Percentiles rank a stretch among this genome's conserved stretches.
These are phyloP conservation scores for Simalia tracyae DNA, from an alignment of 2,797 vertebrate genomes.

Conservation along the genomic window DNA sequence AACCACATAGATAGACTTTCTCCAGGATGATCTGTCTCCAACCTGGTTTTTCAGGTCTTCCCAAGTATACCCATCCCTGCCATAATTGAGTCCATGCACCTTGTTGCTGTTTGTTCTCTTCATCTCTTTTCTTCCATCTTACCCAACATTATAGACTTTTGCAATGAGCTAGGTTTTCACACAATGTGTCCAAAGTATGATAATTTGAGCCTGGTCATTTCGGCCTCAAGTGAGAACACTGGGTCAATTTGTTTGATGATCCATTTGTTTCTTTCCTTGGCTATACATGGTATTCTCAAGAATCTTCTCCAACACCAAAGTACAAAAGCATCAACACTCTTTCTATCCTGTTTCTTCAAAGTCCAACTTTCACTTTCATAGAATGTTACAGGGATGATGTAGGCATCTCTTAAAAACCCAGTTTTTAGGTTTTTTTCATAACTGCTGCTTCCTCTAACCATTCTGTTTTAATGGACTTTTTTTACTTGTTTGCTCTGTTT, in stretches of 20 bases:
- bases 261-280: neutral
- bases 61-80: neutral
- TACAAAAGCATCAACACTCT: neutral
- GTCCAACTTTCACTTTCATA: neutral
- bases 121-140: neutral
- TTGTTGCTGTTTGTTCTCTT: neutral
- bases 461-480: neutral
- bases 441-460: neutral
- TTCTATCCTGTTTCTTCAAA: neutral
- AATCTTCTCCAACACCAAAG: neutral
- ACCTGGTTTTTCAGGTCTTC: neutral
- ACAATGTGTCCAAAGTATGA: neutral
- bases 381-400: neutral
- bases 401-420: neutral
- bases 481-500: neutral
- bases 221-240: neutral
- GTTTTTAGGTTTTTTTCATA: neutral
- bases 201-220: neutral
- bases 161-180: neutral
- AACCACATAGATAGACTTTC: neutral
- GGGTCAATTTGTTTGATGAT: neutral
- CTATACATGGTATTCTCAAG: neutral
- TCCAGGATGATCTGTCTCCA: neutral
- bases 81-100: neutral
- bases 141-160: neutral